Percentiles rank a stretch among this genome's conserved stretches.
Conservation (phyloP, 2,113 vertebrate genomes). For the Orientallactaga bullata region DNA sequence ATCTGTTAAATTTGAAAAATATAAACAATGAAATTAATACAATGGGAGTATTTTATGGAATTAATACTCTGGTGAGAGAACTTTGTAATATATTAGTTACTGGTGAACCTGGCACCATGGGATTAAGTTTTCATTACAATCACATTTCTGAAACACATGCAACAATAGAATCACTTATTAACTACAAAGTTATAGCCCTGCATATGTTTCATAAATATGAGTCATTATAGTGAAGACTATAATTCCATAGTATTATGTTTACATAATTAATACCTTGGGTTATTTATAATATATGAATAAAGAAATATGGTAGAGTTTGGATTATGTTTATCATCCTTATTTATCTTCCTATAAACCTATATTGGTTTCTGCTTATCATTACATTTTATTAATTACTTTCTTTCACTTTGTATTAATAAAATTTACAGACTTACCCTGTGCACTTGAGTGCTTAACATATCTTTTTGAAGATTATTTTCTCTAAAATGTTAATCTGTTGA, state of each 20-base stretch:
- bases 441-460: not conserved
- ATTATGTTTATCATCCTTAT: not conserved
- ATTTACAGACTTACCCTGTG: not conserved
- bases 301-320: not conserved
- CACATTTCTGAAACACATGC: too few species aligned
- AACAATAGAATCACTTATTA: too few species aligned
- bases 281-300: not conserved
- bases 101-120: too few species aligned
- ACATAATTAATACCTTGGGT: not conserved
- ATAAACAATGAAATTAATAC: not conserved
- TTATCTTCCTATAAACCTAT: not conserved
- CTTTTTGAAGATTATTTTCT: not conserved
- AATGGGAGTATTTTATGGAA: slow-evolving; percentile 8
- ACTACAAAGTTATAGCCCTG: not conserved
- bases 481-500: not conserved
- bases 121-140: too few species aligned
- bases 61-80: slow-evolving; percentile 8
- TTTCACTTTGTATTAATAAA: not conserved
- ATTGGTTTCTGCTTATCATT: not conserved
- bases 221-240: not conserved
- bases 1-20: not conserved
- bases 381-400: not conserved
- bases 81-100: not conserved
- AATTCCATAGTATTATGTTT: not conserved
- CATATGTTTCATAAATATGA: not conserved